phyloP scores from a whole-genome alignment of 2,888 invertebrate genomes.

The Diarsia dahlii region DNA sequence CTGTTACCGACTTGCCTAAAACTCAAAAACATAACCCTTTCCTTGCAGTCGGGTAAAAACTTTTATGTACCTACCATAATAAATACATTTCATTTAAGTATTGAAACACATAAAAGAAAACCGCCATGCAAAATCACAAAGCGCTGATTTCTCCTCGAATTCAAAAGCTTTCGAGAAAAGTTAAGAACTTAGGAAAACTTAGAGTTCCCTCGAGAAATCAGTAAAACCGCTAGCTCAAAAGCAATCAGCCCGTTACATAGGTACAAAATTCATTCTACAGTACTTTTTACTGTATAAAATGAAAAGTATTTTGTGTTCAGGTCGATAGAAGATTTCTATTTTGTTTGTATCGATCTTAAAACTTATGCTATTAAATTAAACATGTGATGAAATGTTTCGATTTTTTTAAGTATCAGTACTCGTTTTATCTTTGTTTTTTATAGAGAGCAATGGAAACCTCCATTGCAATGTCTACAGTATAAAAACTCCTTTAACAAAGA shows the following conservation, averaged over 20 bases:
- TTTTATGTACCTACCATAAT: too few relatives aligned
- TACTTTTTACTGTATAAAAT: conserved; percentile 31
- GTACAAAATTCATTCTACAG: conserved; percentile 36
- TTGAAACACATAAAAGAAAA: conserved; percentile 26
- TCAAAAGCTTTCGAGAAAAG: conserved; percentile 42
- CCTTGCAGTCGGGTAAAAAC: too few relatives aligned
- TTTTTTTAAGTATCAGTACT: too few relatives aligned
- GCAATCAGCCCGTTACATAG: conserved; percentile 51
- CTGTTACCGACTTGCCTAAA: too few relatives aligned
- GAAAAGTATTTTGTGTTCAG: conserved; percentile 29
- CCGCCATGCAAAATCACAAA: conserved; percentile 31
- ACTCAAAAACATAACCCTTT: too few relatives aligned
- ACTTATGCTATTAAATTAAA: not conserved
- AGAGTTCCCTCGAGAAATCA: conserved; percentile 61
- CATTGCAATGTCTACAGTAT: not conserved
- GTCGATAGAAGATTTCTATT: conserved; percentile 1
- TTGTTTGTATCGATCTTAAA: not conserved
- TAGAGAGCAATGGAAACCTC: too few relatives aligned
- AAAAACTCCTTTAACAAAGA: not conserved
- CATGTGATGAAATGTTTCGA: too few relatives aligned
- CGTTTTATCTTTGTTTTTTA: not conserved
- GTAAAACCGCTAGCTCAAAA: conserved; percentile 55
- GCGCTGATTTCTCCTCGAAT: conserved; percentile 37
- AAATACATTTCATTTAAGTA: not conserved
- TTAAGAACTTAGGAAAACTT: conserved; percentile 53